phyloP scores from a whole-genome alignment of 2,797 vertebrate genomes.

The Silurus lanzhouensis region DNA sequence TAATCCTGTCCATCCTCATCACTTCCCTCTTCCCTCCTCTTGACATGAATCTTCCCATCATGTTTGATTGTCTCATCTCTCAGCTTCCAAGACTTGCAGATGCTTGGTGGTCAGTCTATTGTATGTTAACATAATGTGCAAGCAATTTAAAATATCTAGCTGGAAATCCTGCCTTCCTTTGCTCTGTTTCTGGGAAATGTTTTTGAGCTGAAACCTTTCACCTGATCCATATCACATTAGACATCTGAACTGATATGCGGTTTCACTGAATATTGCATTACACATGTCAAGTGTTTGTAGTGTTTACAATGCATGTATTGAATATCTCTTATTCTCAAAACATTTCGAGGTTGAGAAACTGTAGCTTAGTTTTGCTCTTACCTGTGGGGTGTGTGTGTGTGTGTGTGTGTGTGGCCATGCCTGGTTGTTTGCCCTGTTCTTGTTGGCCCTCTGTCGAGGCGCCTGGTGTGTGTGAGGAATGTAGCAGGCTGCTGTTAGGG shows the following conservation, averaged over 20 bases:
- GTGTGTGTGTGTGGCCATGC: constrained; percentile 6
- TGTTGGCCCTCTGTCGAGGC: constrained; percentile 42
- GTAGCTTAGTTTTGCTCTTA: neutral
- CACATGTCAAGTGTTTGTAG: neutral
- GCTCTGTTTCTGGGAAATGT: no score
- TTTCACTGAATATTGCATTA: constrained; percentile 15
- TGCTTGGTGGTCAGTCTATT: neutral
- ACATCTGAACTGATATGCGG: constrained; percentile 24
- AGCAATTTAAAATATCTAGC: neutral
- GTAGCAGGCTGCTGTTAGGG: constrained; percentile 64
- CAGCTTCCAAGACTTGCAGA: neutral
- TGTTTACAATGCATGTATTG: neutral
- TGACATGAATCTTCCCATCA: neutral
- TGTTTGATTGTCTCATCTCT: neutral
- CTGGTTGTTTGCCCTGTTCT: constrained; percentile 30
- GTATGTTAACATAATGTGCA: neutral
- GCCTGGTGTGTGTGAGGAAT: constrained; percentile 66
- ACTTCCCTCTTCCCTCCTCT: neutral
- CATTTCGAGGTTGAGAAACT: neutral
- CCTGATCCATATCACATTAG: constrained; percentile 16
- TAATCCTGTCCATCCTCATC: no score
- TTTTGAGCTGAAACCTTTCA: neutral
- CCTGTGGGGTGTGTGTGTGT: neutral
- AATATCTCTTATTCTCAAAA: no score
- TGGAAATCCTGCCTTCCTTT: neutral